These are phyloP conservation scores for Diplogasteroides magnus DNA, from an alignment of 1,140 invertebrate genomes.

Conservation along the genomic window DNA sequence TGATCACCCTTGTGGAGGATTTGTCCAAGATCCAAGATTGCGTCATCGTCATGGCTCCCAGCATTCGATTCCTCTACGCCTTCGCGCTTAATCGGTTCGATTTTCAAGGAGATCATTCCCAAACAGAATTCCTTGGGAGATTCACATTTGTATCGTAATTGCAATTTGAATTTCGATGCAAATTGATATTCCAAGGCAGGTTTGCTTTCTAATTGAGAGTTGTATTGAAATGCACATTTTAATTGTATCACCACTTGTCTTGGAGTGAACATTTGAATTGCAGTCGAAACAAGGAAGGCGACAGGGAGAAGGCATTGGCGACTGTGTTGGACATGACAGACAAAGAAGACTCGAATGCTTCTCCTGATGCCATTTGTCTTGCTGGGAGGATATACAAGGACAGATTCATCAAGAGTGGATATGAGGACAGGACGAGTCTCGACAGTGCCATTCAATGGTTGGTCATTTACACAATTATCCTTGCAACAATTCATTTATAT, in stretches of 20 bases:
- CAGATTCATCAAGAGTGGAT: constrained; percentile 90
- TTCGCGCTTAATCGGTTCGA: constrained; percentile 95
- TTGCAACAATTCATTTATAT: too few relatives aligned
- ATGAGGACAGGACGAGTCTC: constrained; percentile 79
- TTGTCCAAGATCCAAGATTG: constrained; percentile 84
- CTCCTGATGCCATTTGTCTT: constrained; percentile 90
- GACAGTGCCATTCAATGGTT: constrained; percentile 86
- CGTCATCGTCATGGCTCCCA: constrained; percentile 78
- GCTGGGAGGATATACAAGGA: constrained; percentile 97
- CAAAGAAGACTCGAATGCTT: constrained; percentile 70
- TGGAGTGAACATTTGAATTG: constrained; percentile 16
- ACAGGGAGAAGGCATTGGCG: constrained; percentile 82
- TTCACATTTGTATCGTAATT: too few relatives aligned
- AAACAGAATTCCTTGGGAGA: too few relatives aligned
- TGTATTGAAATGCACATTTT: too few relatives aligned
- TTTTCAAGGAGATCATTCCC: too few relatives aligned
- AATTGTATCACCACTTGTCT: too few relatives aligned
- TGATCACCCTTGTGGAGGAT: constrained; percentile 93
- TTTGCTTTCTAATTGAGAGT: too few relatives aligned
- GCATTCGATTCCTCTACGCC: constrained; percentile 85
- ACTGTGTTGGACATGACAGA: constrained; percentile 89
- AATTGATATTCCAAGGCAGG: too few relatives aligned
- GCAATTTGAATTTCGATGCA: too few relatives aligned
- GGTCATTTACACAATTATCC: too few relatives aligned
- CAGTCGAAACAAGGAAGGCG: constrained; percentile 83